A percentile compares a stretch with the other conserved stretches of the same genome.
Conservation (phyloP, 2,888 invertebrate species). For the Sceliomorpha sp. region DNA sequence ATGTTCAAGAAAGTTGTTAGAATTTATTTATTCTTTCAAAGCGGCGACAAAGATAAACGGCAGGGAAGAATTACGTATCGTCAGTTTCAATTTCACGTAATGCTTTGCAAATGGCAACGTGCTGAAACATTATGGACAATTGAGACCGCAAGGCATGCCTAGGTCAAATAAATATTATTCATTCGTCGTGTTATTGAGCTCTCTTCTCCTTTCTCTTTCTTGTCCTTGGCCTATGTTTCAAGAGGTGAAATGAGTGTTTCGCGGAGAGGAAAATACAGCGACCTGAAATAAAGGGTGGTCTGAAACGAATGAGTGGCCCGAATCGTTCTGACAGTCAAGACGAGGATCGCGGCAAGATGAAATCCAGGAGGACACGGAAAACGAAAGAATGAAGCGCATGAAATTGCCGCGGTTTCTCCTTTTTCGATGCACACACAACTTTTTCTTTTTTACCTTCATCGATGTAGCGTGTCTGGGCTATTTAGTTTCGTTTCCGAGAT, state of each 20-base stretch:
- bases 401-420: conserved; percentile 37
- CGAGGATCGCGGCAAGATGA: conserved; percentile 61
- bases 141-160: conserved; percentile 30
- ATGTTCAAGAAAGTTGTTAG: no score
- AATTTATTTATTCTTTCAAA: no score
- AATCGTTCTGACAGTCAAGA: conserved; percentile 64
- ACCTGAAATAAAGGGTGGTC: conserved; percentile 58
- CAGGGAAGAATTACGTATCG: conserved; percentile 14
- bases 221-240: conserved; percentile 35
- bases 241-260: conserved; percentile 48
- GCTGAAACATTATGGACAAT: conserved; percentile 32
- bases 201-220: conserved; percentile 35
- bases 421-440: conserved; percentile 31
- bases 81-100: conserved; percentile 19
- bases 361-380: conserved; percentile 59
- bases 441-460: conserved; percentile 45
- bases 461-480: conserved; percentile 49
- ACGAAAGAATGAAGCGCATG: conserved; percentile 41
- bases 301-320: conserved; percentile 65
- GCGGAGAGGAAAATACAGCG: conserved; percentile 52
- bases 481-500: conserved; percentile 45
- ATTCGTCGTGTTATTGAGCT: conserved; percentile 39
- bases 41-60: no score
- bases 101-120: conserved; percentile 26
- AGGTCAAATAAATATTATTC: conserved; percentile 55